Conservation (phyloP, 2,797 vertebrate genomes). For the Babyrousa celebensis region DNA sequence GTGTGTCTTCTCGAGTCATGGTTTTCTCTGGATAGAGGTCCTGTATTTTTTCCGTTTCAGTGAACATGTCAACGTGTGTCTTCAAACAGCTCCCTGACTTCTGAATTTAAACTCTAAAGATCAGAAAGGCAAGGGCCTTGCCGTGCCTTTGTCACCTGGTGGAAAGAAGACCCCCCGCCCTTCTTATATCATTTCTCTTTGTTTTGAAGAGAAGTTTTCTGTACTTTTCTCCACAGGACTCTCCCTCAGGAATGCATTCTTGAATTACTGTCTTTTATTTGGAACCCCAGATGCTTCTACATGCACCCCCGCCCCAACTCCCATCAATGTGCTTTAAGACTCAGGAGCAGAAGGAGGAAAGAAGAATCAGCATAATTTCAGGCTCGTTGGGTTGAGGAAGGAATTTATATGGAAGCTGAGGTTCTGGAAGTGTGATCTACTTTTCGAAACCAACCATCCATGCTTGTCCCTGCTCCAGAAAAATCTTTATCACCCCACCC, state of each 20-base stretch:
- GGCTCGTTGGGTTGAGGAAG: neutral
- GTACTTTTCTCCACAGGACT: neutral
- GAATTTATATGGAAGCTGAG: neutral
- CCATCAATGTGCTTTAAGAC: neutral
- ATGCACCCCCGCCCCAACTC: too few relatives aligned
- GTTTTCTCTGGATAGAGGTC: too few relatives aligned
- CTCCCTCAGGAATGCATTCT: slow-evolving; percentile 9
- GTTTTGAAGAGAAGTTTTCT: slow-evolving; percentile 1
- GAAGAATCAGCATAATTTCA: neutral
- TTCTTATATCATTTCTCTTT: neutral
- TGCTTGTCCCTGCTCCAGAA: neutral
- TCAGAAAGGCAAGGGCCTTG: neutral
- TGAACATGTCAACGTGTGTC: neutral
- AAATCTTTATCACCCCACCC: neutral
- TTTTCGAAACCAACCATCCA: neutral
- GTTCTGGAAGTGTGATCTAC: slow-evolving; percentile 20
- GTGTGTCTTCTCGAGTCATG: too few relatives aligned
- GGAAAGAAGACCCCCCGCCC: neutral
- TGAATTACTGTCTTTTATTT: neutral
- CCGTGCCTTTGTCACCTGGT: neutral
- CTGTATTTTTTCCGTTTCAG: neutral
- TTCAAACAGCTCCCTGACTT: neutral
- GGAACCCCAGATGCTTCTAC: neutral
- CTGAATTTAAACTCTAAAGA: slow-evolving; percentile 34
- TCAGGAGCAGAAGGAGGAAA: neutral